Evolutionary conservation across 2,888 invertebrate species (phyloP).

Genomic region (Alviniconcha strummeri): DNA sequence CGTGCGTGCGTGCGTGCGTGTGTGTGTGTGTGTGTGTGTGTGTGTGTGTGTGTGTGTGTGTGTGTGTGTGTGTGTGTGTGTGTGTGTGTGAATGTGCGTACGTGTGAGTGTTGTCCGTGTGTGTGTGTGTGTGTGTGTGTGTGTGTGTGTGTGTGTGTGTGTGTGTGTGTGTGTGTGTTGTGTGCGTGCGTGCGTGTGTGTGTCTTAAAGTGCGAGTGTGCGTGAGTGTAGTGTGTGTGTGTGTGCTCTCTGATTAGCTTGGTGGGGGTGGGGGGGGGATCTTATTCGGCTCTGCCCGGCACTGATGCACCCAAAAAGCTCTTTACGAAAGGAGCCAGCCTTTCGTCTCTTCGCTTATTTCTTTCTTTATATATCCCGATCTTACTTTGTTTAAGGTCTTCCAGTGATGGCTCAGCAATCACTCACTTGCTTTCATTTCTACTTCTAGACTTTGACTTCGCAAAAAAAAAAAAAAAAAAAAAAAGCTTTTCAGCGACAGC

Average conservation of each 20-base stretch:
- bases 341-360: not conserved
- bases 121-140: constrained; percentile 5
- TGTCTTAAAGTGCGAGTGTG: not conserved
- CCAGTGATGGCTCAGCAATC: no score
- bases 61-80: not conserved
- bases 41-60: not conserved
- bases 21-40: not conserved
- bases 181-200: not conserved
- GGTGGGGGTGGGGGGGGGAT: not conserved
- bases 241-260: not conserved
- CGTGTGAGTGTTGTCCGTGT: not conserved
- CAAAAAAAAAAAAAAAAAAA: not conserved
- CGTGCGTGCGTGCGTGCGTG: constrained; percentile 8
- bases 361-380: not conserved
- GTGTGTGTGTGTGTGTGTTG: not conserved
- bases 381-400: not conserved
- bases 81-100: not conserved
- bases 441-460: no score
- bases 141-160: not conserved
- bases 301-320: not conserved
- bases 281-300: not conserved
- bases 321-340: not conserved
- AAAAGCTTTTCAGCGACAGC: not conserved
- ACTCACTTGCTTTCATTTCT: no score
- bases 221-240: not conserved